Evolutionary conservation across 2,888 invertebrate species (phyloP).

Genomic region (Beris chalybata): DNA sequence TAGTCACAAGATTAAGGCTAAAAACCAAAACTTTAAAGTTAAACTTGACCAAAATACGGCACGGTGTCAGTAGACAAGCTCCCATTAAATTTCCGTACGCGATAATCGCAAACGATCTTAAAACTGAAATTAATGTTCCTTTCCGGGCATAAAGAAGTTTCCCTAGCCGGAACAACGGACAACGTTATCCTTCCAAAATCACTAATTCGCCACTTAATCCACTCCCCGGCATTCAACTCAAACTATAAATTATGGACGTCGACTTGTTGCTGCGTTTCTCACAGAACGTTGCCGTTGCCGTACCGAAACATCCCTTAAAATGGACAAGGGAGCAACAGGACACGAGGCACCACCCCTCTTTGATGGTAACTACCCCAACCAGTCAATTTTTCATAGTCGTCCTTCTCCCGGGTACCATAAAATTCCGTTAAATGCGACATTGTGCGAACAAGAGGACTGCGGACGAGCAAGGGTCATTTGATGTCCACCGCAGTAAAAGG

Average conservation of each 20-base stretch:
- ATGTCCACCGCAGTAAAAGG: conserved; percentile 12
- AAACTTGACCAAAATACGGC: too few species aligned
- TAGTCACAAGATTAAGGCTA: too few species aligned
- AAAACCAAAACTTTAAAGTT: too few species aligned
- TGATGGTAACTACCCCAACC: conserved; percentile 5
- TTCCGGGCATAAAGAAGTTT: too few species aligned
- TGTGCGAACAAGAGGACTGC: conserved; percentile 25
- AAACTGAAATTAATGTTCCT: not conserved
- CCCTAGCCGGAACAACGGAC: too few species aligned
- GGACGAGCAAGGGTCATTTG: conserved; percentile 20
- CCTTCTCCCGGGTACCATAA: conserved; percentile 24
- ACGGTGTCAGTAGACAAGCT: too few species aligned
- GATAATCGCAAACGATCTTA: not conserved
- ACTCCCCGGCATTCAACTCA: too few species aligned
- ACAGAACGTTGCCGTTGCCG: not conserved
- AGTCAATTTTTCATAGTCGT: conserved; percentile 6
- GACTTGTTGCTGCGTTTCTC: conserved; percentile 7
- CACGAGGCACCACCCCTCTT: not conserved
- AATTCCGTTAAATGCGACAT: conserved; percentile 31
- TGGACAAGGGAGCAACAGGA: conserved; percentile 27
- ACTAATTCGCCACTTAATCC: too few species aligned
- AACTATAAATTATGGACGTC: too few species aligned
- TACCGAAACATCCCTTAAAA: conserved; percentile 10
- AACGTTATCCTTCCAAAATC: too few species aligned
- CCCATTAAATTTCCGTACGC: not conserved